Percentiles rank a stretch among this genome's conserved stretches.
These are phyloP conservation scores for Ornithoptera alexandrae DNA, from an alignment of 2,888 invertebrate genomes.

Conservation along the genomic window DNA sequence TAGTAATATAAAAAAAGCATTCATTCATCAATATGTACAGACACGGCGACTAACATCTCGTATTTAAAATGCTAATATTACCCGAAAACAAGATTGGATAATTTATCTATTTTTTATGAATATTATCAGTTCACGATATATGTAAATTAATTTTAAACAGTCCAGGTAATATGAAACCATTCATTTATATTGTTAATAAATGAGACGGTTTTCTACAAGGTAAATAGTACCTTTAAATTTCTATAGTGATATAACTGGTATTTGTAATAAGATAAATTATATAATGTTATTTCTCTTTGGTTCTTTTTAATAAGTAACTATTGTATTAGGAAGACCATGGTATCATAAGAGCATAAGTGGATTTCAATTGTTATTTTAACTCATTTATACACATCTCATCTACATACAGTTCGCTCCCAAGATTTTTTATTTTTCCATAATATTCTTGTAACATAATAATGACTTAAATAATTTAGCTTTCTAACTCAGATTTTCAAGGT, in stretches of 20 bases:
- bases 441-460: background rate
- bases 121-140: background rate
- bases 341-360: background rate
- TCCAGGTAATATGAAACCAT: background rate
- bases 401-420: background rate
- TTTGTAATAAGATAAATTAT: no score
- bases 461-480: no score
- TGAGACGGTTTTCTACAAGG: no score
- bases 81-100: background rate
- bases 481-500: background rate
- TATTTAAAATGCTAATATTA: slow-evolving; percentile 1
- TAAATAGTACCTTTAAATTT: no score
- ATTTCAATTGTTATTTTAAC: background rate
- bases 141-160: background rate
- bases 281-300: no score
- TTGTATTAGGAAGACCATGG: background rate
- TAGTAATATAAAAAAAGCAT: background rate
- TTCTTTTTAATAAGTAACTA: background rate
- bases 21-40: background rate
- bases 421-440: background rate
- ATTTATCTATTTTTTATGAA: background rate
- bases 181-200: background rate
- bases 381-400: background rate
- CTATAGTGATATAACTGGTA: background rate
- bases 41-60: background rate